Conservation (phyloP, 2,797 vertebrate genomes). For the Poeciliopsis infans region DNA sequence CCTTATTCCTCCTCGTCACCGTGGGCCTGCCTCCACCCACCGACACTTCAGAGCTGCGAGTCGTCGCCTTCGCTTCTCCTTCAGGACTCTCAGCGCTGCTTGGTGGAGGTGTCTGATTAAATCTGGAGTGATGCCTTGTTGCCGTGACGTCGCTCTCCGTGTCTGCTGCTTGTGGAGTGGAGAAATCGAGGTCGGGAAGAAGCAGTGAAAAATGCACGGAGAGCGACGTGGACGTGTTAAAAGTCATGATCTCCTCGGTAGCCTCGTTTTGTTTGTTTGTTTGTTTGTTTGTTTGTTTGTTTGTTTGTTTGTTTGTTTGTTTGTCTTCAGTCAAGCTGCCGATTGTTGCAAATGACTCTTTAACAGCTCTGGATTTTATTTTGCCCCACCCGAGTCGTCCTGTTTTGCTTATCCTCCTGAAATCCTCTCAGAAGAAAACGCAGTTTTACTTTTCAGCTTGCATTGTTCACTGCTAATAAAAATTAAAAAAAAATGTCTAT, state of each 20-base stretch:
- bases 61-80: slow-evolving; percentile 20
- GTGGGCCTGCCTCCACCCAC: slow-evolving; percentile 54
- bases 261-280: not conserved
- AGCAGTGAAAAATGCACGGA: not conserved
- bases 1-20: slow-evolving; percentile 39
- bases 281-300: not conserved
- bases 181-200: slow-evolving; percentile 4
- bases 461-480: not conserved
- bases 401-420: not conserved
- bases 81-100: slow-evolving; percentile 28
- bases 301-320: too few species aligned
- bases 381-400: not conserved
- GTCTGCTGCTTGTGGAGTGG: not conserved
- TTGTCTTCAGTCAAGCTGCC: not conserved
- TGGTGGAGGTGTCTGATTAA: slow-evolving; percentile 53
- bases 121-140: slow-evolving; percentile 25
- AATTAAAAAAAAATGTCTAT: too few species aligned
- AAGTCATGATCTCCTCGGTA: not conserved
- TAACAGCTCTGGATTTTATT: not conserved
- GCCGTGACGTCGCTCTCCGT: slow-evolving; percentile 10
- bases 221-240: not conserved
- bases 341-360: not conserved
- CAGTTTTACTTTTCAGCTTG: not conserved
- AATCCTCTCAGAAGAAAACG: not conserved
- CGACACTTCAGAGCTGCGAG: slow-evolving; percentile 33